A percentile compares a stretch with the other conserved stretches of the same genome.
phyloP scores from a whole-genome alignment of 1,140 invertebrate species.

The Pachypsylla venusta region DNA sequence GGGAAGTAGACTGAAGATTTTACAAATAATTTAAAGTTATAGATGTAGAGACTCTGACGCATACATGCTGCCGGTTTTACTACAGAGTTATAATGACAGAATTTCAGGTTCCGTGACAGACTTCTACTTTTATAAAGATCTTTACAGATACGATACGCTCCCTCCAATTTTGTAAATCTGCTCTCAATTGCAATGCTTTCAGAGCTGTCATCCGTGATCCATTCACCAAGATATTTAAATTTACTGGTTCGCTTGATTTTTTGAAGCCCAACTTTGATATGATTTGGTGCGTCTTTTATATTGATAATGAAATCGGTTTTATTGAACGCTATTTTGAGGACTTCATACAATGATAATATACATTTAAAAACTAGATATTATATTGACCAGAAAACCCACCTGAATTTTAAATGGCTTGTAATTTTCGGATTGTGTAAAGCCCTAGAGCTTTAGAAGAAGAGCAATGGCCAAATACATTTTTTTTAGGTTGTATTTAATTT shows the following conservation, averaged over 20 bases:
- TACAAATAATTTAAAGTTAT: neutral
- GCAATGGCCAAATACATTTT: too few species aligned
- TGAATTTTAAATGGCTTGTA: too few species aligned
- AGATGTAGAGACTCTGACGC: neutral
- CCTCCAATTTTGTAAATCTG: neutral
- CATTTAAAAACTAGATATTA: too few species aligned
- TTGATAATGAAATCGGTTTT: neutral
- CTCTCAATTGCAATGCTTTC: neutral
- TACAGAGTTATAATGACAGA: neutral
- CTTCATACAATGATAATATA: too few species aligned
- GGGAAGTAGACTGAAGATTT: too few species aligned
- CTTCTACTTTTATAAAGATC: neutral
- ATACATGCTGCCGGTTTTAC: neutral
- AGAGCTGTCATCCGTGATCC: neutral
- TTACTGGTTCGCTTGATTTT: neutral
- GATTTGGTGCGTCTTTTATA: neutral
- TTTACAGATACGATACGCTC: neutral
- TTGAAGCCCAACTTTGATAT: neutral
- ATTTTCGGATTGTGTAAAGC: too few species aligned
- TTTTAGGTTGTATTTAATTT: too few species aligned
- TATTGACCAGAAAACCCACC: too few species aligned
- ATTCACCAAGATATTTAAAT: neutral
- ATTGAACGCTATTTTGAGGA: neutral
- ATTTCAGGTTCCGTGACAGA: neutral
- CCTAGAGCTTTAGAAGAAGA: too few species aligned